A percentile compares a stretch with the other conserved stretches of the same genome.
These are phyloP conservation scores for Drosophila repleta DNA, from an alignment of 1,140 invertebrate species.

Conservation along the genomic window DNA sequence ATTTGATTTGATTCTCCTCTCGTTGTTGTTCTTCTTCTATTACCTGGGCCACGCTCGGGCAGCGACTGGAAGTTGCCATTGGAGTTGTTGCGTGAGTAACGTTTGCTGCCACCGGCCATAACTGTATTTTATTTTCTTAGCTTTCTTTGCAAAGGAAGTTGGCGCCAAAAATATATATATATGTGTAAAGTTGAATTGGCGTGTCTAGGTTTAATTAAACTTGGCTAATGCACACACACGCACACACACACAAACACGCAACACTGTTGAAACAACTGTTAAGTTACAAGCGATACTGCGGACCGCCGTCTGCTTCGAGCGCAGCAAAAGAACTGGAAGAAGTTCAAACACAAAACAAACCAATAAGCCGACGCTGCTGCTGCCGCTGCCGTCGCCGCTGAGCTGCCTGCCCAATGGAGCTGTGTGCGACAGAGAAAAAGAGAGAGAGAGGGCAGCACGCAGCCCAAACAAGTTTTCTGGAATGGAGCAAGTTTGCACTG, in stretches of 20 bases:
- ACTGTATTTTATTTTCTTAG: constrained; percentile 22
- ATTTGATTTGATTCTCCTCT: background rate
- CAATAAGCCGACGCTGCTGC: constrained; percentile 62
- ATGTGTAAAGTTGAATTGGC: constrained; percentile 62
- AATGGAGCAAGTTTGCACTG: constrained; percentile 39
- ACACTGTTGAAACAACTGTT: constrained; percentile 22
- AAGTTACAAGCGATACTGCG: constrained; percentile 53
- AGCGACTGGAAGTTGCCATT: constrained; percentile 76
- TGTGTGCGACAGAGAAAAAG: constrained; percentile 5
- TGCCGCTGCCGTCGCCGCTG: constrained; percentile 30
- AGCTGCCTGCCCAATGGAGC: constrained; percentile 28
- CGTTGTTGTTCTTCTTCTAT: constrained; percentile 29
- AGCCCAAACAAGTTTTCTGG: constrained; percentile 68
- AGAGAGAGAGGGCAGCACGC: constrained; percentile 10
- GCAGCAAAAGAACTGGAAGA: constrained; percentile 78
- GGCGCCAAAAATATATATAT: constrained; percentile 71
- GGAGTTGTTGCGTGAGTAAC: constrained; percentile 79
- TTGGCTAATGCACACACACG: constrained; percentile 43
- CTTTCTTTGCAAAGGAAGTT: constrained; percentile 41
- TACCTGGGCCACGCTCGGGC: constrained; percentile 84
- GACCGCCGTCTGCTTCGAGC: constrained; percentile 71
- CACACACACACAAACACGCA: constrained; percentile 23
- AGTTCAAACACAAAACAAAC: constrained; percentile 76
- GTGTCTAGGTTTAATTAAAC: constrained; percentile 68
- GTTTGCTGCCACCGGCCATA: constrained; percentile 80